These are phyloP conservation scores for Hydrochoerus hydrochaeris DNA, from an alignment of 2,113 vertebrate species.

Conservation along the genomic window DNA sequence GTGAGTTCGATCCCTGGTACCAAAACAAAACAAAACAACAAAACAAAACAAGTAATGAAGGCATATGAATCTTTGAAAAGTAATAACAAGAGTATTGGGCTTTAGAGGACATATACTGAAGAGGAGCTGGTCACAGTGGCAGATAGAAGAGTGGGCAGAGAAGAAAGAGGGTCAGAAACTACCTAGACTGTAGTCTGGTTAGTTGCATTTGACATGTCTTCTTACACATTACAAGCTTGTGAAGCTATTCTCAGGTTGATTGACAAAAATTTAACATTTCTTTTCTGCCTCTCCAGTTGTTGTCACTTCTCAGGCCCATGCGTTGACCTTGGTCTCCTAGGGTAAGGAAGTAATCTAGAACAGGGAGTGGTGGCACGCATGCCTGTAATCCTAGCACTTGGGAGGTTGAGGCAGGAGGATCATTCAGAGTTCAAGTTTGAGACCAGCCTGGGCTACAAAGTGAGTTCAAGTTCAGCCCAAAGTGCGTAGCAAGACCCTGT, in stretches of 20 bases:
- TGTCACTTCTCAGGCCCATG: neutral
- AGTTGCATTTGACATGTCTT: neutral
- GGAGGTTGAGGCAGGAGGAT: no score
- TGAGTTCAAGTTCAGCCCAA: no score
- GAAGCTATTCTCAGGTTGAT: neutral
- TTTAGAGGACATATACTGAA: neutral
- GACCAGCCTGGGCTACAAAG: no score
- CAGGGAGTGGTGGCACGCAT: no score
- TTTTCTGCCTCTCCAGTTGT: neutral
- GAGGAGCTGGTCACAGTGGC: neutral
- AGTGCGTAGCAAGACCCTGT: no score
- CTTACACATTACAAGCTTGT: neutral
- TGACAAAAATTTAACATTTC: neutral
- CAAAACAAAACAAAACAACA: no score
- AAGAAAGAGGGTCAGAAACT: no score
- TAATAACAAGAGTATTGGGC: neutral
- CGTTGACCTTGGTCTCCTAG: neutral
- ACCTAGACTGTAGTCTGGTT: no score
- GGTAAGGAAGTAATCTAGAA: neutral
- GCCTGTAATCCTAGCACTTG: no score
- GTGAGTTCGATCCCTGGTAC: no score
- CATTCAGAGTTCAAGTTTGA: no score
- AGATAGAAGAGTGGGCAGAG: neutral
- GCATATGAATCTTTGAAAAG: neutral
- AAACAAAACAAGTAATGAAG: no score